Conservation (phyloP, 2,888 invertebrate genomes). For the Temnothorax ravouxi region DNA sequence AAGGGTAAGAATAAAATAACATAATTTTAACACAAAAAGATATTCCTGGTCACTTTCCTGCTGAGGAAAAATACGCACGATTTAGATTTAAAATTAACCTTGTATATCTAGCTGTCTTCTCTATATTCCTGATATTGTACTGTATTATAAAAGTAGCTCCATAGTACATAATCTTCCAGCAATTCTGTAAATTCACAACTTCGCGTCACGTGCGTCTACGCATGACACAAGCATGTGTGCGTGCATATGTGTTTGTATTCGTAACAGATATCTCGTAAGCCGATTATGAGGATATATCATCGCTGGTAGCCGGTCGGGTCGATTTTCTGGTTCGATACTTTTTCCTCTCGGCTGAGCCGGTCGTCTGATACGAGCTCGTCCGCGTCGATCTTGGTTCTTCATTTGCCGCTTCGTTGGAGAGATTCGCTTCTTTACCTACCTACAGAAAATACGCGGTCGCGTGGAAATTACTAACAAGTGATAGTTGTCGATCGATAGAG, state of each 20-base stretch:
- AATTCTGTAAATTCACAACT: conserved; percentile 7
- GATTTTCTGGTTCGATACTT: conserved; percentile 54
- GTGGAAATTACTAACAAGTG: conserved; percentile 41
- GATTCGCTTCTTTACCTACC: conserved; percentile 12
- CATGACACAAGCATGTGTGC: neutral
- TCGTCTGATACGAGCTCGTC: conserved; percentile 40
- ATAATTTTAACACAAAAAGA: conserved; percentile 1
- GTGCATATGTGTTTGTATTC: neutral
- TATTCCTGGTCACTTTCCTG: neutral
- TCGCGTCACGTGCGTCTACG: conserved; percentile 6
- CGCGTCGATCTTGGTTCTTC: conserved; percentile 42
- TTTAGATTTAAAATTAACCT: conserved; percentile 1
- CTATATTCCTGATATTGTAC: neutral
- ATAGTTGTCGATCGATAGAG: conserved; percentile 1
- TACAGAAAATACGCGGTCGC: conserved; percentile 35
- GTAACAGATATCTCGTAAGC: conserved; percentile 35
- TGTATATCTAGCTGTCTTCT: neutral
- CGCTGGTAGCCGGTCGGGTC: conserved; percentile 20
- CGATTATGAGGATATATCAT: conserved; percentile 50
- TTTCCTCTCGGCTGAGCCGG: conserved; percentile 34
- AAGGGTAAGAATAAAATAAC: neutral
- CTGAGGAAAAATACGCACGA: neutral
- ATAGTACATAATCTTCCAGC: neutral
- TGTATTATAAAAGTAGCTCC: neutral
- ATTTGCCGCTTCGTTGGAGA: conserved; percentile 52